Percentiles rank a stretch among this genome's conserved stretches.
Conservation (phyloP, 92 coral and sea anemone species). For the Bergia sp. region DNA sequence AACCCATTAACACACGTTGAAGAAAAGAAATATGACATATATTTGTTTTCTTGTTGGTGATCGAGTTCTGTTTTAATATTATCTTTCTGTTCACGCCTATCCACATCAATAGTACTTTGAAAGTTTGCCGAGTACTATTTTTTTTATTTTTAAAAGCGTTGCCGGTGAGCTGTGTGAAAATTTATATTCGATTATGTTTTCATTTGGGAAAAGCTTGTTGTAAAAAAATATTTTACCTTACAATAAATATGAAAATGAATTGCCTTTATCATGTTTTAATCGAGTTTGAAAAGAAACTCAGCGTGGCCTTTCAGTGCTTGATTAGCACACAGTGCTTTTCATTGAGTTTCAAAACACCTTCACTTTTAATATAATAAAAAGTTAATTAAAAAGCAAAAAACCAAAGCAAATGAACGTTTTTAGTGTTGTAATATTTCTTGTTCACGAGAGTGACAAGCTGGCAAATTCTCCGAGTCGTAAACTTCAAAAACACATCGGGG, state of each 20-base stretch:
- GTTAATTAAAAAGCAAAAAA: slow-evolving; percentile 25
- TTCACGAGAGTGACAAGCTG: background rate
- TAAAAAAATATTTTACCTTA: background rate
- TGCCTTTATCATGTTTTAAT: slow-evolving; percentile 23
- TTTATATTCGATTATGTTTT: slow-evolving; percentile 14
- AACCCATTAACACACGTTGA: background rate
- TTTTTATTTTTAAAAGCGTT: background rate
- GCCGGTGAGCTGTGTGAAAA: slow-evolving; percentile 15
- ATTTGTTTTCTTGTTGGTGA: slow-evolving; percentile 1
- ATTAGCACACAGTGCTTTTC: slow-evolving; percentile 21
- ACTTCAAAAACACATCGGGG: background rate
- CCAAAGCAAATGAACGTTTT: slow-evolving; percentile 23
- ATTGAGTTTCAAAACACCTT: slow-evolving; percentile 30
- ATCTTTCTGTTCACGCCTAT: background rate
- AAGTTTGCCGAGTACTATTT: background rate
- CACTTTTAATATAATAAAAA: slow-evolving; percentile 35
- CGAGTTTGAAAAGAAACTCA: slow-evolving; percentile 38
- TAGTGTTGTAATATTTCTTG: background rate
- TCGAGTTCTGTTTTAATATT: background rate
- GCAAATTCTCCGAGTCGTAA: background rate
- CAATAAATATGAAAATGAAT: slow-evolving; percentile 1
- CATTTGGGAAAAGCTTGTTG: slow-evolving; percentile 1
- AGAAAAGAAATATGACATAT: background rate
- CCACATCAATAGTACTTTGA: background rate
- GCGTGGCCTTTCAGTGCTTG: slow-evolving; percentile 28